phyloP scores from a whole-genome alignment of 2,888 invertebrate species.

The Aplocera efformata region DNA sequence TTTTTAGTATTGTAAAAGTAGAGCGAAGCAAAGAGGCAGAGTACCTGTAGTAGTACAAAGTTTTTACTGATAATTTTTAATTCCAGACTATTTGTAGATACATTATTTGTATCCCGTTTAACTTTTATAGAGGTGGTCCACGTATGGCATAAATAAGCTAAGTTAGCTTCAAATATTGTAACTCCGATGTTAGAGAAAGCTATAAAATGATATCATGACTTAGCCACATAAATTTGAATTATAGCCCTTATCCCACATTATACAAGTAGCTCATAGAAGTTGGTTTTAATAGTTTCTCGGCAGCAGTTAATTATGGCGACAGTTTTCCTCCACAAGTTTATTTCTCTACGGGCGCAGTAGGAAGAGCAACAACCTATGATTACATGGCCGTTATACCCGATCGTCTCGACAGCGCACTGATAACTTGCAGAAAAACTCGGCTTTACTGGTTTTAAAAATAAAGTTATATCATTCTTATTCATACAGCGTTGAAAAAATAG shows the following conservation, averaged over 20 bases:
- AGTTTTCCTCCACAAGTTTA: constrained; percentile 55
- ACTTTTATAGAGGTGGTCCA: no score
- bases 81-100: no score
- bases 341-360: constrained; percentile 58
- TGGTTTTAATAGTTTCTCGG: constrained; percentile 13
- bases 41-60: no score
- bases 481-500: constrained; percentile 20
- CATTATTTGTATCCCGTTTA: no score
- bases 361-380: constrained; percentile 80
- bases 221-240: no score
- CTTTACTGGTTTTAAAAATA: constrained; percentile 8
- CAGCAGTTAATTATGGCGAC: constrained; percentile 26
- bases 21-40: no score
- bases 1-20: no score
- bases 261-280: background rate
- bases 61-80: no score
- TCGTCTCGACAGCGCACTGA: constrained; percentile 62
- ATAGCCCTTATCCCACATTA: background rate
- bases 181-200: no score
- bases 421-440: constrained; percentile 47
- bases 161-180: no score
- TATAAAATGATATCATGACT: no score
- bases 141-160: no score
- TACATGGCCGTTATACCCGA: constrained; percentile 77
- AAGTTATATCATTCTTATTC: constrained; percentile 5